Conservation (phyloP, 1,140 invertebrate species). For the Parapsyche elsis region DNA sequence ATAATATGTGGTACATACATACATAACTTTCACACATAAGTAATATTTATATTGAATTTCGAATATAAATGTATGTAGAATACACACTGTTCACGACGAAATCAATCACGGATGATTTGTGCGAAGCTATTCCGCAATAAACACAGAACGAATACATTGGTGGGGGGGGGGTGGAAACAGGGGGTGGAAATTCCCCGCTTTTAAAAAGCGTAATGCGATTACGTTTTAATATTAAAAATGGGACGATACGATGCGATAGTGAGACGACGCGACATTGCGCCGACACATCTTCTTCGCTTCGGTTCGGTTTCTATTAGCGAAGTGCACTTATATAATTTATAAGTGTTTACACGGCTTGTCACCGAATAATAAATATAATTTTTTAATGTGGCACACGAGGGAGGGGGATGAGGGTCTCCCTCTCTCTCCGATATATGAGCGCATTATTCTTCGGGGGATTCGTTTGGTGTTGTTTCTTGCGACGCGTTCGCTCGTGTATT, state of each 20-base stretch:
- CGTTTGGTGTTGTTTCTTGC: conserved; percentile 44
- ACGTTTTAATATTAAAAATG: conserved; percentile 27
- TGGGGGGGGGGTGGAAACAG: neutral
- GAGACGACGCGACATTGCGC: neutral
- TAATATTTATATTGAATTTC: no score
- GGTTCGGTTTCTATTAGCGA: conserved; percentile 47
- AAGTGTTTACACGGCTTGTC: conserved; percentile 40
- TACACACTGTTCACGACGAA: neutral
- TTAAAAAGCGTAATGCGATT: conserved; percentile 23
- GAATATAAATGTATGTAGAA: no score
- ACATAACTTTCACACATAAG: no score
- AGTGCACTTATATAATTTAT: conserved; percentile 54
- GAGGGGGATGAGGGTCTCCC: neutral
- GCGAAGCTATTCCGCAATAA: no score
- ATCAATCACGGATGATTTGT: neutral
- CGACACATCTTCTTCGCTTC: neutral
- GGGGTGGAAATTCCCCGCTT: neutral
- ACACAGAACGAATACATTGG: neutral
- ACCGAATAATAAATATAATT: conserved; percentile 52
- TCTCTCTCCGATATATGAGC: conserved; percentile 23
- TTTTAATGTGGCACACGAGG: conserved; percentile 43
- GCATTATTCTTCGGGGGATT: conserved; percentile 53
- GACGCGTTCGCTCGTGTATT: conserved; percentile 51
- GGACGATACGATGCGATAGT: neutral
- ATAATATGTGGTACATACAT: no score